Evolutionary conservation across 2,113 vertebrate genomes (phyloP), one percentile per base, ranked within the genome.

Genomic region (Sebastes fasciatus): DNA sequence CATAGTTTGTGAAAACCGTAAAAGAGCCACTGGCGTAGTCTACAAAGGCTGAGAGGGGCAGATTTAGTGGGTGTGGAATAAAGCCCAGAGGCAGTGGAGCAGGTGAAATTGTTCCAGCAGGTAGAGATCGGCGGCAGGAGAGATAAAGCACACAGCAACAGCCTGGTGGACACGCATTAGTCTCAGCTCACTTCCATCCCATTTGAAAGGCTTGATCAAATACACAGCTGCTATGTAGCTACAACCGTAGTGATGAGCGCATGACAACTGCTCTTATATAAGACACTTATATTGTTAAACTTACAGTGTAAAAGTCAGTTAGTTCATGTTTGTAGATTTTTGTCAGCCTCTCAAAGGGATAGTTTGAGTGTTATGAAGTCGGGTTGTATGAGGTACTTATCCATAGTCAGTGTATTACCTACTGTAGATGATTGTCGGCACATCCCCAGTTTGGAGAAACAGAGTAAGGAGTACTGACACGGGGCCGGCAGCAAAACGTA

Each of bases 101-200:
- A 89, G 92, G 87, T 94, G 92, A 87, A 89, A 85, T 82, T 92
- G 87, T 93, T 94, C 94, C 94, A 91, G 86, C 83, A 67, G 84
- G 82, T 82, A 63, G 80, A 86, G 91, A 87, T 86, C 78, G 62
- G 79, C 40, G 26, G 65, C 85, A 49, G 84, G 42, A 87, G 85
- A 94, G 93, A 96, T 94, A 95, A 92, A 95, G 94, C 94, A 95
- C 94, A 94, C 86, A 91, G 87, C 84, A 84, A 77, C 85, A 34
- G 88, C 80, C 64, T 8, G 51, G 68, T 49, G 80, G 80, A 69
- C 69, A 14, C 40, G 63, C 94, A 93, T 96, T 95, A 91, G 93
- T 93, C 80, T 91, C 88, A 93, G 86, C 86, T 94, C 91, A 90
- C 90, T 92, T 92, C 73, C 80, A 84, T 82, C 79, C 79, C 81